Evolutionary conservation across 2,888 invertebrate species (phyloP), one percentile per base, ranked within the genome.

Genomic region (Glomeris marginata): DNA sequence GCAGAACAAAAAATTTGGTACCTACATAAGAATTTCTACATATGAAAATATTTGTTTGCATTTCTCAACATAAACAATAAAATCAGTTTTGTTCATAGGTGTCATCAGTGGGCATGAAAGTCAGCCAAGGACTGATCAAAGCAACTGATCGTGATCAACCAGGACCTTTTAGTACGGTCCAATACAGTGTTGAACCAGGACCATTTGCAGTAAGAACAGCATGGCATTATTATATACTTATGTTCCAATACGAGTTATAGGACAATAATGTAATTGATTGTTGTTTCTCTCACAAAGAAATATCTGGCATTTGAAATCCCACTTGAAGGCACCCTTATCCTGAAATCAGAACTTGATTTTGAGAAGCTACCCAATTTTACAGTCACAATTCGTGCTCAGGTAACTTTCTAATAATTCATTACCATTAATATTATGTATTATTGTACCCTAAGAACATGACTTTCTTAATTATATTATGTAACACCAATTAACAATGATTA

Each of bases 121-220:
- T 88, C 47, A 70, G 84, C n/a, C 80, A 80, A 62, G 79, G 80
- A 2, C 49, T 50, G 16, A 81, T 85, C 28, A 73, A 80, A 51
- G 88, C 88, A 2, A 64, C 77, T 13, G 90, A 90, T 69, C 78
- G 77, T 35, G 90, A 90, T 72, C 87, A 88, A 68, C 80, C 82
- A 43, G 88, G 88, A 5, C 84, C 87, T 6, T 87, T 81, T 67
- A 84, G 86, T 36, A 86, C 84, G 4, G 80, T 90, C 34, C 81
- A 81, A 63, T 90, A 90, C 68, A 75, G 80, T 41, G 80, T 90
- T 52, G 72, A 84, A 54, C 77, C 82, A 0, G 85, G 85, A n/a
- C 77, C 77, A 0, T 74, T 82, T 66, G 77, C 83, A 33, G 80
- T 80, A 61, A 70, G 71, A 65, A 1, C 8, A 15, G 10, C 10